These are phyloP conservation scores for Mormyrops boulengeri DNA, from an alignment of 2,797 vertebrate species.

Conservation along the genomic window DNA sequence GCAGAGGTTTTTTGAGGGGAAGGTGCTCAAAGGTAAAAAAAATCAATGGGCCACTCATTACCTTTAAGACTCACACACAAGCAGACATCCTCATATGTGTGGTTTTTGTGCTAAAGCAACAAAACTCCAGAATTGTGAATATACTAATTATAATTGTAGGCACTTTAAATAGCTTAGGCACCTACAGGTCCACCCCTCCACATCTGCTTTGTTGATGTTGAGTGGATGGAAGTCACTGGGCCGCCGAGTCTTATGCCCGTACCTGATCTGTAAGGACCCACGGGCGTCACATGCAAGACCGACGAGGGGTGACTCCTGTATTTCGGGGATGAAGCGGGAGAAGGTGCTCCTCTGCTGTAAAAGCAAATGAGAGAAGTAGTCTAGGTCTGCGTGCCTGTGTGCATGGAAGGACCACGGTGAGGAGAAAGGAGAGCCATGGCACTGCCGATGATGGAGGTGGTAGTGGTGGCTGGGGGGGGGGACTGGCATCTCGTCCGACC, in stretches of 20 bases:
- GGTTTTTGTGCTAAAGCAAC: neutral
- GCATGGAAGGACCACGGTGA: conserved; percentile 19
- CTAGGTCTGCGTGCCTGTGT: neutral
- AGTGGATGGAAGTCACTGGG: neutral
- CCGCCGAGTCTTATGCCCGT: neutral
- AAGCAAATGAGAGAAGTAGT: neutral
- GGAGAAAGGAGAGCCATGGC: conserved; percentile 20
- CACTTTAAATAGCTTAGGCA: neutral
- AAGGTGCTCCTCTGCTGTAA: neutral
- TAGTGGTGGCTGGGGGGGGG: neutral
- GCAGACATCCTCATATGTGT: neutral
- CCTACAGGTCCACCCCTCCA: neutral
- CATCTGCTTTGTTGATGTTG: neutral
- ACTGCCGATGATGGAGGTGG: conserved; percentile 11
- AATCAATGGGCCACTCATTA: neutral
- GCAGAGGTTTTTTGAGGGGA: neutral
- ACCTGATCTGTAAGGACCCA: neutral
- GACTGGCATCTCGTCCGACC: conserved; percentile 36
- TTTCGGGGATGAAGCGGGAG: neutral
- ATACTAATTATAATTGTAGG: neutral
- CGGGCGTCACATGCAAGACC: neutral
- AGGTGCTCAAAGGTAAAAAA: neutral
- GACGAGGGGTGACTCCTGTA: neutral
- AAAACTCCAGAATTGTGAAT: neutral
- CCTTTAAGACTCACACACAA: neutral